These are phyloP conservation scores for Neosilurus hyrtlii DNA, from an alignment of 2,797 vertebrate species.

Conservation along the genomic window DNA sequence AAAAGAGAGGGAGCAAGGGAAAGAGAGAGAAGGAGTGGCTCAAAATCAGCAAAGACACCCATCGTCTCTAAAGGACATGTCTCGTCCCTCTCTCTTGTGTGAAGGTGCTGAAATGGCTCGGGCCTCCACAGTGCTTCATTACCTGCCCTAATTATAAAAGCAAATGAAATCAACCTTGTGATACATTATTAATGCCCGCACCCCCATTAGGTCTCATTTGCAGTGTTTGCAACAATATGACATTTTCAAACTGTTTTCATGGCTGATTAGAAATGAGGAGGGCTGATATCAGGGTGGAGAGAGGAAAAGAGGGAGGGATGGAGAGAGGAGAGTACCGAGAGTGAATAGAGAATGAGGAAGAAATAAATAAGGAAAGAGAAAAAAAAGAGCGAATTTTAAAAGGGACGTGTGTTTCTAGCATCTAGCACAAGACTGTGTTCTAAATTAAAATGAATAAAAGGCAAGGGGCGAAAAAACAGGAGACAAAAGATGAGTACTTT, in stretches of 20 bases:
- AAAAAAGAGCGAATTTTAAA: constrained; percentile 17
- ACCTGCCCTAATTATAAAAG: constrained; percentile 87
- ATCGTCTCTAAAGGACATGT: constrained; percentile 59
- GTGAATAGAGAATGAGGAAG: not conserved
- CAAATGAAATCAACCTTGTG: constrained; percentile 85
- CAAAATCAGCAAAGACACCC: constrained; percentile 67
- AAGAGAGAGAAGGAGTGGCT: constrained; percentile 60
- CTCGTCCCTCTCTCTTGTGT: constrained; percentile 33
- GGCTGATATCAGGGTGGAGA: constrained; percentile 60
- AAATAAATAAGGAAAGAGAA: not conserved
- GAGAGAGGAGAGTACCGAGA: constrained; percentile 25
- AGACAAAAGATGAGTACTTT: constrained; percentile 7
- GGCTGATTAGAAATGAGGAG: constrained; percentile 70
- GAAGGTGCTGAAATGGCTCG: constrained; percentile 64
- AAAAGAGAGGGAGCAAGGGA: constrained; percentile 41
- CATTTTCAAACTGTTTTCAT: constrained; percentile 74
- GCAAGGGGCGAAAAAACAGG: constrained; percentile 13
- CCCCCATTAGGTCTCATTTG: constrained; percentile 74
- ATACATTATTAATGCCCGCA: constrained; percentile 78
- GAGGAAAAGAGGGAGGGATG: constrained; percentile 37
- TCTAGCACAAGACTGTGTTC: not conserved
- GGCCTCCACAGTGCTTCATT: constrained; percentile 80
- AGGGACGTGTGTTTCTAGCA: not conserved
- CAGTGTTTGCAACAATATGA: constrained; percentile 73
- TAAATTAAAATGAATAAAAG: constrained; percentile 48